Conservation (phyloP, 2,113 vertebrate species). For the Polypterus senegalus region DNA sequence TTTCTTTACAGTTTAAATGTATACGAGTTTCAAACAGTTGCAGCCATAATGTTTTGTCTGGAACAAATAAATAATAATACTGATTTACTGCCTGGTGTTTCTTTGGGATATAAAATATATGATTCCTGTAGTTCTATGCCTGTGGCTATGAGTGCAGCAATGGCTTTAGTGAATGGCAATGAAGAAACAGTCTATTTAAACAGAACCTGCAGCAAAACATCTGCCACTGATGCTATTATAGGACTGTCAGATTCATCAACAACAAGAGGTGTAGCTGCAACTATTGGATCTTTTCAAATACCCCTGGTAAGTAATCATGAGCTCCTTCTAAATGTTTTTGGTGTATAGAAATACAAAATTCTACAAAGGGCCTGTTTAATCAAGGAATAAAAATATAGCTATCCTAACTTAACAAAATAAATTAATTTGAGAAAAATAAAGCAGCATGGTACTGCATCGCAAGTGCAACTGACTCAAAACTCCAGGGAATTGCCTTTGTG, state of each 20-base stretch:
- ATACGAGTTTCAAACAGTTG: conserved; percentile 36
- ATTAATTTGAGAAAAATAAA: no score
- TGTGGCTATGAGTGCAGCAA: background rate
- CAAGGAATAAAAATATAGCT: no score
- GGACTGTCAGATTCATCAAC: background rate
- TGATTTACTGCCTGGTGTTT: conserved; percentile 30
- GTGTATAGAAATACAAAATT: background rate
- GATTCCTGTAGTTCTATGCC: conserved; percentile 22
- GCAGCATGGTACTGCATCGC: no score
- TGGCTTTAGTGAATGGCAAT: background rate
- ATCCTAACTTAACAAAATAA: no score
- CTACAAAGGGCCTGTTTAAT: no score
- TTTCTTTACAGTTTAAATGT: conserved; percentile 14
- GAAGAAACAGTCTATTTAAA: background rate
- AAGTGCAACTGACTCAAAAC: no score
- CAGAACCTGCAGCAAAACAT: conserved; percentile 1
- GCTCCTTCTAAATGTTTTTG: conserved; percentile 1
- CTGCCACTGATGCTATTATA: background rate
- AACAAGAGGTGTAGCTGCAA: background rate
- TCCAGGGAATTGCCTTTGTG: no score
- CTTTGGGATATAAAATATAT: conserved; percentile 33
- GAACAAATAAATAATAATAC: conserved; percentile 35
- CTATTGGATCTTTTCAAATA: background rate
- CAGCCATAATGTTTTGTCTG: conserved; percentile 34
- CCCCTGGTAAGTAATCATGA: background rate